Evolutionary conservation across 2,113 vertebrate genomes (phyloP), one percentile per base, ranked within the genome.

Genomic region (Petaurus breviceps): DNA sequence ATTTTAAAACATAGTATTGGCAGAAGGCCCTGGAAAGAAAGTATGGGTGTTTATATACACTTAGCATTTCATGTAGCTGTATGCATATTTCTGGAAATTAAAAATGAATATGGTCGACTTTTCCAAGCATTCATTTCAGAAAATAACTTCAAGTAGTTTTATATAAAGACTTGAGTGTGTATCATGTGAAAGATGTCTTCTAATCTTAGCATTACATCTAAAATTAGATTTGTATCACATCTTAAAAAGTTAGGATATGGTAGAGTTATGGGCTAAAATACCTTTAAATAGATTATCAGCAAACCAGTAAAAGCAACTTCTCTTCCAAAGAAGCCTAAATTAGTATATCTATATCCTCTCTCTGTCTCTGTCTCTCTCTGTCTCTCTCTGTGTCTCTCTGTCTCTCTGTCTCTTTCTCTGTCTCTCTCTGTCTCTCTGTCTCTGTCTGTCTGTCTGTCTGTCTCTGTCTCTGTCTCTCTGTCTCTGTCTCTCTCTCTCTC

Each of bases 281-380:
- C 90, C 77, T 61, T 89, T 93, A 95, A 54, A 23, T 22, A 94
- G 12, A 68, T 91, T 89, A 68, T 19, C 54, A 93, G 51, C 31
- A 49, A 90, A 51, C 52, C 47, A 49, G 53, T 90, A 95, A 54
- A 11, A 31, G 50, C 10, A 8, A 0, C 47, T 68, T 94, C 24
- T 51, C 23, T 31, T 50, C 90, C 0, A 0, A 55, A n/a, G 51
- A 43, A n/a, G 54, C 92, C 68, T 90, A 90, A 84, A 89, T 61
- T 90, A 92, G 25, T 24, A 55, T 55, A 55, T 28, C 77, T 94
- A 49, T 49, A 49, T 49, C 47, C 47, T 49, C 47, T 49, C 47
- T 49, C 47, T 49, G 47, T 49, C 47, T 49, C 47, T 49, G 4
- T 49, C 47, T 49, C 47, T 49, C 2, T 49, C 47, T 49, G 47